Percentiles rank a stretch among this genome's conserved stretches.
These are phyloP conservation scores for Trachelipus rathkii DNA, from an alignment of 1,140 invertebrate species.

Conservation along the genomic window DNA sequence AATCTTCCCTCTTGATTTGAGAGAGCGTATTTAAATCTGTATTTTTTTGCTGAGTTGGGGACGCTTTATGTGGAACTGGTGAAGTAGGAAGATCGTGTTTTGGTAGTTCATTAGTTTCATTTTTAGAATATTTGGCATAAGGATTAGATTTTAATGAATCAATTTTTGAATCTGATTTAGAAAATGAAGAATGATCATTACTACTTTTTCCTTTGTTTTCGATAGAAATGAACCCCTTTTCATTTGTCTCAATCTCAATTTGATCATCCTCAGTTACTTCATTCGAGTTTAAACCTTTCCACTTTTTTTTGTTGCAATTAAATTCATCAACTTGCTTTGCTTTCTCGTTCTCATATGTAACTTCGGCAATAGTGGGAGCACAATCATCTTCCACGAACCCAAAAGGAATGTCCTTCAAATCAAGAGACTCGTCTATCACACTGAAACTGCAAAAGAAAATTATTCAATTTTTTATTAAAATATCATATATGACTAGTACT, in stretches of 20 bases:
- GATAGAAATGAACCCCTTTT: background rate
- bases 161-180: background rate
- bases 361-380: constrained; percentile 81
- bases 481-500: too few species aligned
- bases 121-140: background rate
- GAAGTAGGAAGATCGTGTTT: background rate
- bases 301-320: constrained; percentile 63
- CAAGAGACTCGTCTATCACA: too few species aligned
- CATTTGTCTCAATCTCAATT: background rate
- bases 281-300: constrained; percentile 49
- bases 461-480: too few species aligned
- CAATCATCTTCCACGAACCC: constrained; percentile 68
- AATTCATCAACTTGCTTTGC: constrained; percentile 62
- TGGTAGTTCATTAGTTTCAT: constrained; percentile 16
- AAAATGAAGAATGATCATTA: background rate
- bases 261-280: constrained; percentile 45
- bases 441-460: too few species aligned
- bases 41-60: background rate
- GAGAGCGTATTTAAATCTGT: background rate
- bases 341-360: constrained; percentile 77
- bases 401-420: constrained; percentile 51
- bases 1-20: constrained; percentile 42
- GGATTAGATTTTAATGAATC: background rate
- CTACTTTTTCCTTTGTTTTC: background rate
- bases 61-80: background rate